Evolutionary conservation across 2,113 vertebrate genomes (phyloP).

Genomic region (Plotosus lineatus): DNA sequence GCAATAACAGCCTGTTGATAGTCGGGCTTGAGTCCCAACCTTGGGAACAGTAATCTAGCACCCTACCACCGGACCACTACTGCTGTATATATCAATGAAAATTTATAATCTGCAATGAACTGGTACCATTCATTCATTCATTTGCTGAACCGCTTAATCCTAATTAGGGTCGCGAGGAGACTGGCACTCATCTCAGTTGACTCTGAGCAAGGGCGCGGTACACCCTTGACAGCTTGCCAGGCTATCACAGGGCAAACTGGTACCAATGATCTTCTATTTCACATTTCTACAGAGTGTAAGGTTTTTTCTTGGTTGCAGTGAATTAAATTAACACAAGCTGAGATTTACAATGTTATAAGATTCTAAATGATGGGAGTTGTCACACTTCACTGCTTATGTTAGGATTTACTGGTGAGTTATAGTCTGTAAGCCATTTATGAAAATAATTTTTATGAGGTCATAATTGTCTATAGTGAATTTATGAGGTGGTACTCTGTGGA

Average conservation of each 20-base stretch:
- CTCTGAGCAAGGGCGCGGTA: no score
- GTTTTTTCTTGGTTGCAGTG: neutral
- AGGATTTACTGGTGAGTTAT: neutral
- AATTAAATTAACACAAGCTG: neutral
- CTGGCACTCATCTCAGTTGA: no score
- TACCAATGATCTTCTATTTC: no score
- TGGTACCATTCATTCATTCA: no score
- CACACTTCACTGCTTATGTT: neutral
- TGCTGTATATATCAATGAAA: neutral
- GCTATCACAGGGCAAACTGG: no score
- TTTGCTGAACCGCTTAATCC: no score
- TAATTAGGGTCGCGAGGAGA: no score
- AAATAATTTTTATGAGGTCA: conserved; percentile 5
- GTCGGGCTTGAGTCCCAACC: no score
- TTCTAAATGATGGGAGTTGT: neutral
- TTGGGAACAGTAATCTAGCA: no score
- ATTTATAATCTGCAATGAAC: neutral
- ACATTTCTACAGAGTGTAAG: neutral
- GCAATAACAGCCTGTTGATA: no score
- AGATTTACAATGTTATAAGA: neutral
- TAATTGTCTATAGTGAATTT: neutral
- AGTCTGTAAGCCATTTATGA: neutral
- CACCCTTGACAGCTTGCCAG: no score
- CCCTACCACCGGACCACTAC: no score
- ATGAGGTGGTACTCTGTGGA: neutral